Evolutionary conservation across 2,797 vertebrate genomes (phyloP).

Genomic region (Phrynocephalus vlangalii): DNA sequence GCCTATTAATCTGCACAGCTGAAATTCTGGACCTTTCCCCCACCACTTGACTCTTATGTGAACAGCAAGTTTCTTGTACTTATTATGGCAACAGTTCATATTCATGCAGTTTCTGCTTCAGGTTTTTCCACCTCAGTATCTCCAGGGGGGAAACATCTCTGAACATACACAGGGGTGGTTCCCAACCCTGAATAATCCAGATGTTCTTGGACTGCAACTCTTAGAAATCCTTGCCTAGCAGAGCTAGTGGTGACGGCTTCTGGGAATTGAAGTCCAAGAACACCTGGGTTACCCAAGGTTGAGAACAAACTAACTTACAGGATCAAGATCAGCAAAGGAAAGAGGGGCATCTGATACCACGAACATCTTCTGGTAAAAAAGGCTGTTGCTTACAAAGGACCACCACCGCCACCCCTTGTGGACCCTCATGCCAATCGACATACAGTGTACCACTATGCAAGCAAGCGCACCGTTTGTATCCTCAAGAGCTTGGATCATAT

Average conservation of each 20-base stretch:
- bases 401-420: too few relatives aligned
- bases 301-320: too few relatives aligned
- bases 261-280: too few relatives aligned
- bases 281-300: too few relatives aligned
- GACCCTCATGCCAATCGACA: not conserved
- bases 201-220: too few relatives aligned
- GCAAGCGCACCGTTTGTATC: conserved; percentile 88
- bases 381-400: not conserved
- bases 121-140: not conserved
- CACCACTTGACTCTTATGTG: not conserved
- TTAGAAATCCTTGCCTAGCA: too few relatives aligned
- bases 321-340: not conserved
- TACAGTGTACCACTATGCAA: not conserved
- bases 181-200: too few relatives aligned
- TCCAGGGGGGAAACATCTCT: not conserved
- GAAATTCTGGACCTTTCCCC: not conserved
- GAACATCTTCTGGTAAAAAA: not conserved
- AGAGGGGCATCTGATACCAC: not conserved
- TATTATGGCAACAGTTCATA: not conserved
- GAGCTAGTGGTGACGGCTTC: too few relatives aligned
- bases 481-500: conserved; percentile 95
- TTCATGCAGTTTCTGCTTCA: not conserved
- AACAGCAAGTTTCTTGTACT: not conserved
- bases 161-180: not conserved
- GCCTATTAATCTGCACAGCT: not conserved